These are phyloP conservation scores for Acanthopagrus latus DNA, from an alignment of 2,797 vertebrate species.

Conservation along the genomic window DNA sequence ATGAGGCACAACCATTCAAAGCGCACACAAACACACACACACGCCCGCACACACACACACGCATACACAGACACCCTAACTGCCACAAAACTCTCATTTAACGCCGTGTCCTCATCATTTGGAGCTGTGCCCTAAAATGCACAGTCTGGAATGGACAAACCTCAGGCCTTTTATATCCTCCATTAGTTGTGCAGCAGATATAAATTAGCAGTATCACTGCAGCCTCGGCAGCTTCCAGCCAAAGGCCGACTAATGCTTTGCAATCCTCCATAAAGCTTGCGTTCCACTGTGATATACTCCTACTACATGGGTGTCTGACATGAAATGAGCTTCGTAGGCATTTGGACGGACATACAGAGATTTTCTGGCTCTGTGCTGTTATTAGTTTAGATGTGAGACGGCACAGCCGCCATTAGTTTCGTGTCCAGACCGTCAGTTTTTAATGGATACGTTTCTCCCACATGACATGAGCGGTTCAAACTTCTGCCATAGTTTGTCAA, in stretches of 20 bases:
- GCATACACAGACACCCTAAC: conserved; percentile 6
- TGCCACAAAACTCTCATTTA: conserved; percentile 43
- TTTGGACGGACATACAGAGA: conserved; percentile 65
- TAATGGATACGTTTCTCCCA: conserved; percentile 63
- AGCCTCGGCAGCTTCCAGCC: conserved; percentile 55
- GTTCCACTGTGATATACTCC: conserved; percentile 56
- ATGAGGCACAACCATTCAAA: conserved; percentile 52
- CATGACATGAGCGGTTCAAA: conserved; percentile 64
- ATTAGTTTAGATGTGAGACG: conserved; percentile 69
- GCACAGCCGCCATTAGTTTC: conserved; percentile 65
- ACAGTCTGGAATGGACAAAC: conserved; percentile 62
- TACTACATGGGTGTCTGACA: conserved; percentile 56
- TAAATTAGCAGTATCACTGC: conserved; percentile 71
- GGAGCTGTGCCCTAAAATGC: conserved; percentile 64
- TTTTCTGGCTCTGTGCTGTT: conserved; percentile 63
- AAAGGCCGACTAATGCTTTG: conserved; percentile 64
- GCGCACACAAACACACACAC: background rate
- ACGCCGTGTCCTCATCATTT: conserved; percentile 67
- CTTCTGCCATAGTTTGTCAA: conserved; percentile 53
- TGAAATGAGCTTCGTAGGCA: conserved; percentile 58
- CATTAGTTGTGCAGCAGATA: conserved; percentile 72
- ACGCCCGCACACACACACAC: conserved; percentile 6
- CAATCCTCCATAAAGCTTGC: conserved; percentile 63
- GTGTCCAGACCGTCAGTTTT: conserved; percentile 65
- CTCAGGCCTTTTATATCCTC: conserved; percentile 64